Conservation (phyloP, 2,888 invertebrate species). For the Eupithecia inturbata region DNA sequence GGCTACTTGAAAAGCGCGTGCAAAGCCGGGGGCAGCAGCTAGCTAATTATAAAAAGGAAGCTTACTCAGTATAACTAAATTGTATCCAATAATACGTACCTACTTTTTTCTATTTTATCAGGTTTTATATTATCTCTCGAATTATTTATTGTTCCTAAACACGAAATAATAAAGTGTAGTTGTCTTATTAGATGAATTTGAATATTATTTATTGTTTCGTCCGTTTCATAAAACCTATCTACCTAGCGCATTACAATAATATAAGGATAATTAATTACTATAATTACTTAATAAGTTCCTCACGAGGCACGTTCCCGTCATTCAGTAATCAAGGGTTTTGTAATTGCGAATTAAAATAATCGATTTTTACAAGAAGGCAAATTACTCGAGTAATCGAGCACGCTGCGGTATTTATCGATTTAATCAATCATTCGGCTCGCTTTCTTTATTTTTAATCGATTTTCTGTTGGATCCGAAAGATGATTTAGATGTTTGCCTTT, state of each 20-base stretch:
- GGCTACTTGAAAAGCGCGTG: too few species aligned
- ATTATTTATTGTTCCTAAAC: background rate
- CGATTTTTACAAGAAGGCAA: slow-evolving; percentile 50
- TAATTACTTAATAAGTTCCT: slow-evolving; percentile 20
- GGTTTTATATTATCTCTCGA: background rate
- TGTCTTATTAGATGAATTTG: background rate
- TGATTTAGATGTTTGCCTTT: slow-evolving; percentile 33
- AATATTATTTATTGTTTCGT: background rate
- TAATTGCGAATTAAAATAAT: slow-evolving; percentile 61
- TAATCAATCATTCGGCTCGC: slow-evolving; percentile 52
- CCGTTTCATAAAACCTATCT: background rate
- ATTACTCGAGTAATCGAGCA: slow-evolving; percentile 44
- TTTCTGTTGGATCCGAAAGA: slow-evolving; percentile 35
- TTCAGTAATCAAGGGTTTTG: slow-evolving; percentile 57
- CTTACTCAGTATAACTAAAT: too few species aligned
- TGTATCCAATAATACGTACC: too few species aligned
- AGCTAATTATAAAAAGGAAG: too few species aligned
- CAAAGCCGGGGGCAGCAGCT: too few species aligned
- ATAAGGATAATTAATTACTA: slow-evolving; percentile 4
- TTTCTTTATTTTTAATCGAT: slow-evolving; percentile 42
- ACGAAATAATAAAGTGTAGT: background rate
- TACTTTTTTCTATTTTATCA: background rate
- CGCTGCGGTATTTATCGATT: slow-evolving; percentile 47
- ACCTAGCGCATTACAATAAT: background rate
- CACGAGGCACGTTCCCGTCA: slow-evolving; percentile 39